Evolutionary conservation across 2,888 invertebrate species (phyloP), one percentile per base, ranked within the genome.

Genomic region (Caenorhabditis sp.): DNA sequence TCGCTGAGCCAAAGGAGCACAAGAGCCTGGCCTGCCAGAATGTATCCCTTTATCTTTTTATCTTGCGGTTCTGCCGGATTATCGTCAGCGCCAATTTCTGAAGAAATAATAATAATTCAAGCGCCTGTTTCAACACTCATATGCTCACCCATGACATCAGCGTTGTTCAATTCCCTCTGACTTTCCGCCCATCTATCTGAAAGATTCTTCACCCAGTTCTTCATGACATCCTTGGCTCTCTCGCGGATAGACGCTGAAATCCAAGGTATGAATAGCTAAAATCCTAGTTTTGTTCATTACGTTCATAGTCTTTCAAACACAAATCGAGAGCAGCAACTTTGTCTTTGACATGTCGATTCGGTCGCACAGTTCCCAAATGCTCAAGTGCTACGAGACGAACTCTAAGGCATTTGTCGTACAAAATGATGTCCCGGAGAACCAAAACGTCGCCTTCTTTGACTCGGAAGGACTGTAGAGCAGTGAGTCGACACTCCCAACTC

Each of bases 271-370:
- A 68, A 28, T 35, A 4, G 13, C 32, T 44, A 15, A 40, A 15
- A 6, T 32, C 9, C 32, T 9, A 32, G 32, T 9, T 32, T 9
- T 44, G 5, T 22, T 15, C 32, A 15, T 2, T 24, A 80, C 80
- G 6, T 13, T 76, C 74, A 64, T 80, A 74, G 61, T 80, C 80
- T 26, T 74, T 74, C 32, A 76, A 37, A 35, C 68, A 60, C 20
- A 51, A 13, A 56, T 69, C 62, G n/a, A 80, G 44, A 20, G 70
- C 9, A 3, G 28, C 22, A 4, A 80, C 18, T 24, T 74, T 70
- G 18, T 32, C n/a, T 6, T 28, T 18, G 1, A 72, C 47, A 32
- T 35, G 15, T 24, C n/a, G 15, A 15, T 37, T 37, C n/a, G 67
- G 67, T 32, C n/a, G 40, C 9, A 70, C 2, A 13, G 18, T 11